Percentiles rank a stretch among this genome's conserved stretches.
Evolutionary conservation across 2,888 invertebrate genomes (phyloP).

Genomic region (Griposia aprilina): DNA sequence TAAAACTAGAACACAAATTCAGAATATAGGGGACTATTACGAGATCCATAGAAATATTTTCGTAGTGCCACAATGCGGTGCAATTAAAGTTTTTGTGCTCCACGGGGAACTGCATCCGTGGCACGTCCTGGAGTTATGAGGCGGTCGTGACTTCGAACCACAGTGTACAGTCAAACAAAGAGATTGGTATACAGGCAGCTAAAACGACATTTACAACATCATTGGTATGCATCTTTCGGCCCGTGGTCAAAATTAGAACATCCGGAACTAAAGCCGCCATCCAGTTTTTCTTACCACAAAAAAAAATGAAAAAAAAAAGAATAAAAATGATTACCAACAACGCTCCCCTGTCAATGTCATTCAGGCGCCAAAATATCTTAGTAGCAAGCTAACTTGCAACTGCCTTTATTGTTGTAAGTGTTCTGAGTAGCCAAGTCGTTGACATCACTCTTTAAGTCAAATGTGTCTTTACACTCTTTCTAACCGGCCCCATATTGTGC

Average conservation of each 20-base stretch:
- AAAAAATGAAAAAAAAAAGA: too few relatives aligned
- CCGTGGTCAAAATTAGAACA: neutral
- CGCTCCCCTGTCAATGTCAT: neutral
- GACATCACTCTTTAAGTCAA: neutral
- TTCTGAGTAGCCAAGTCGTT: neutral
- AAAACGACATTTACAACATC: neutral
- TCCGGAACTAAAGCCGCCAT: neutral
- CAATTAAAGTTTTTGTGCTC: slow-evolving; percentile 85
- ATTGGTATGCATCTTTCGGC: neutral
- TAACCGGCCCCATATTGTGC: too few relatives aligned
- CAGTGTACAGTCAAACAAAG: slow-evolving; percentile 44
- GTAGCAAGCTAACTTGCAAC: neutral
- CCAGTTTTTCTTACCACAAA: neutral
- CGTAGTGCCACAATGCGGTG: slow-evolving; percentile 72
- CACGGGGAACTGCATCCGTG: slow-evolving; percentile 72
- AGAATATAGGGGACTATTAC: slow-evolving; percentile 37
- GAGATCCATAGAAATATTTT: slow-evolving; percentile 60
- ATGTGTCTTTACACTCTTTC: neutral
- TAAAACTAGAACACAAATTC: slow-evolving; percentile 26
- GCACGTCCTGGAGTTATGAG: slow-evolving; percentile 85
- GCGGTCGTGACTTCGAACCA: slow-evolving; percentile 80
- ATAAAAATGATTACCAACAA: neutral
- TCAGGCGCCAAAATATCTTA: neutral
- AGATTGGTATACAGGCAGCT: slow-evolving; percentile 7
- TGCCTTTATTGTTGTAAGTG: neutral